A percentile compares a stretch with the other conserved stretches of the same genome.
These are phyloP conservation scores for Epiblema foenella DNA, from an alignment of 2,888 invertebrate genomes.

Conservation along the genomic window DNA sequence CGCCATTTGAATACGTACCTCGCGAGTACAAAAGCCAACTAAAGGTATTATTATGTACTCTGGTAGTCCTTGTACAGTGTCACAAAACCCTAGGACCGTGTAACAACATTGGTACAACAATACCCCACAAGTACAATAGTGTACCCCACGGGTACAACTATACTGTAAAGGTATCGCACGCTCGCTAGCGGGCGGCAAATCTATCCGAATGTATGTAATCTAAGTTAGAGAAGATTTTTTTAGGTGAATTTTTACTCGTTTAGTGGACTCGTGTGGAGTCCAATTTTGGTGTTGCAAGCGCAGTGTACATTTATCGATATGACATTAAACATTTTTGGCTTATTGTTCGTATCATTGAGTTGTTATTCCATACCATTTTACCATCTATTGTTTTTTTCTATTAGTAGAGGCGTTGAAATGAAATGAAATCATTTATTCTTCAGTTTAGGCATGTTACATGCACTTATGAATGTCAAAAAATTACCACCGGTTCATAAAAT, in stretches of 20 bases:
- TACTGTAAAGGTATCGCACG: slow-evolving; percentile 23
- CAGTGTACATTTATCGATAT: slow-evolving; percentile 83
- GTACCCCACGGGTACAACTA: slow-evolving; percentile 22
- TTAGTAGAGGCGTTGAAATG: too few species aligned
- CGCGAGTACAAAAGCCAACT: neutral
- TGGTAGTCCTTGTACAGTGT: neutral
- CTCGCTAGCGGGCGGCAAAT: slow-evolving; percentile 50
- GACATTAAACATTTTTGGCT: slow-evolving; percentile 85
- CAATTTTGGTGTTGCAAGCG: slow-evolving; percentile 80
- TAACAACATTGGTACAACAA: neutral
- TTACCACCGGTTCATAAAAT: too few species aligned
- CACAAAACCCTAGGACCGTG: neutral
- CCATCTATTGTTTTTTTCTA: neutral
- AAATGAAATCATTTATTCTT: too few species aligned
- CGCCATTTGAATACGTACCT: neutral
- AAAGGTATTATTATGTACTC: neutral
- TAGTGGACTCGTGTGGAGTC: slow-evolving; percentile 83
- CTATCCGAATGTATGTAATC: slow-evolving; percentile 71
- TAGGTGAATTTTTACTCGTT: slow-evolving; percentile 81
- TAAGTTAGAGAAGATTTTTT: slow-evolving; percentile 77
- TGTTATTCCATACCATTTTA: slow-evolving; percentile 55
- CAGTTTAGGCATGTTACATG: too few species aligned
- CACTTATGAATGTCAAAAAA: too few species aligned
- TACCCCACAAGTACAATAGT: slow-evolving; percentile 4
- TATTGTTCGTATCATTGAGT: slow-evolving; percentile 81